Evolutionary conservation across 2,113 vertebrate species (phyloP).

Genomic region (Tylochromis polylepis): DNA sequence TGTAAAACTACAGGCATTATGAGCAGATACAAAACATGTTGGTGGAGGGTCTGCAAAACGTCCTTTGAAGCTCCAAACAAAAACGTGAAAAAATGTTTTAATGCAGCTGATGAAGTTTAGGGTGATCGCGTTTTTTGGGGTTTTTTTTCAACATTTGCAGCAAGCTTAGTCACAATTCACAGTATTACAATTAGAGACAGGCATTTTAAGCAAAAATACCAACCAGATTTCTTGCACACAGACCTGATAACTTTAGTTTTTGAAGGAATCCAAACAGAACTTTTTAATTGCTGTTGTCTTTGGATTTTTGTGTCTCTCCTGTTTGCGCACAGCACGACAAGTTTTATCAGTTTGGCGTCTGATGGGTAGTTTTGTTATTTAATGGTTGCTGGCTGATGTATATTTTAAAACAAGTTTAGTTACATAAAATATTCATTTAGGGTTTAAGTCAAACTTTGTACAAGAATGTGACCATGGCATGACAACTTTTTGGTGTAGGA

Average conservation of each 20-base stretch:
- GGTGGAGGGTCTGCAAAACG: not conserved
- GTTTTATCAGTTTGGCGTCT: not conserved
- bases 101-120: not conserved
- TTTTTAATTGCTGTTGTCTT: not conserved
- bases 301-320: not conserved
- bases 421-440: not conserved
- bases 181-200: not conserved
- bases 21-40: not conserved
- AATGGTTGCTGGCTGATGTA: not conserved
- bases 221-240: not conserved
- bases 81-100: not conserved
- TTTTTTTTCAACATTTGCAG: not conserved
- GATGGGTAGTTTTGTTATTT: not conserved
- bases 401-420: not conserved
- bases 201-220: not conserved
- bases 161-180: not conserved
- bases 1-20: not conserved
- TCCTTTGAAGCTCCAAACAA: not conserved
- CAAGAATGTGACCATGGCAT: not conserved
- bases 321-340: fast-evolving
- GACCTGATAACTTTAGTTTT: not conserved
- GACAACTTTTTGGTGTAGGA: not conserved
- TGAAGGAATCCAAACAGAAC: not conserved
- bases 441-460: not conserved
- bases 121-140: not conserved